Conservation (phyloP, 2,797 vertebrate species). For the Gambelia wislizenii region DNA sequence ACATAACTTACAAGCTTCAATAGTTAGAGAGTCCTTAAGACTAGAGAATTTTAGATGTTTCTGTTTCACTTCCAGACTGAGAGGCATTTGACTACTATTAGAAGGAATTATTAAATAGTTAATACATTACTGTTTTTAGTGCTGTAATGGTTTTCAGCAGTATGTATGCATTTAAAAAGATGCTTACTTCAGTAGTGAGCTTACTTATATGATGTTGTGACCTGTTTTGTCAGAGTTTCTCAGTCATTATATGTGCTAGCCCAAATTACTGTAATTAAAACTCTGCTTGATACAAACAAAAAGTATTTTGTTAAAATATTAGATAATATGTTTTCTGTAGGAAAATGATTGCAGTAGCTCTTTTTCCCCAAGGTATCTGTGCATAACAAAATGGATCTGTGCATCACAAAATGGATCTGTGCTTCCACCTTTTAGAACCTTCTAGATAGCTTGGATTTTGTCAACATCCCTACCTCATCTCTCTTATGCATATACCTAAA, state of each 20-base stretch:
- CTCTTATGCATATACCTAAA: too few relatives aligned
- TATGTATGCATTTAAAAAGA: background rate
- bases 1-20: background rate
- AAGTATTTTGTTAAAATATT: background rate
- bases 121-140: background rate
- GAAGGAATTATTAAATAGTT: background rate
- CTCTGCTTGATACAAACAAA: background rate
- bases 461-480: too few relatives aligned
- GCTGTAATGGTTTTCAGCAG: background rate
- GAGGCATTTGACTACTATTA: background rate
- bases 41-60: background rate
- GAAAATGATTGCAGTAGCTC: slow-evolving; percentile 1
- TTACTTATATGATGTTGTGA: too few relatives aligned
- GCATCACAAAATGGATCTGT: too few relatives aligned
- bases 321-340: background rate
- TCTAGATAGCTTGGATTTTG: too few relatives aligned
- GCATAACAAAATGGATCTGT: too few relatives aligned
- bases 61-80: background rate
- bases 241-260: background rate
- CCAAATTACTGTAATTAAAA: background rate
- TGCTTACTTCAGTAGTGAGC: background rate
- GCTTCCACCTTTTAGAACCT: too few relatives aligned
- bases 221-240: background rate
- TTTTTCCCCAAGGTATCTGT: too few relatives aligned
- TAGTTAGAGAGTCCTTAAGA: background rate